phyloP scores from a whole-genome alignment of 1,140 invertebrate genomes.

The Wiebesia pumilae region DNA sequence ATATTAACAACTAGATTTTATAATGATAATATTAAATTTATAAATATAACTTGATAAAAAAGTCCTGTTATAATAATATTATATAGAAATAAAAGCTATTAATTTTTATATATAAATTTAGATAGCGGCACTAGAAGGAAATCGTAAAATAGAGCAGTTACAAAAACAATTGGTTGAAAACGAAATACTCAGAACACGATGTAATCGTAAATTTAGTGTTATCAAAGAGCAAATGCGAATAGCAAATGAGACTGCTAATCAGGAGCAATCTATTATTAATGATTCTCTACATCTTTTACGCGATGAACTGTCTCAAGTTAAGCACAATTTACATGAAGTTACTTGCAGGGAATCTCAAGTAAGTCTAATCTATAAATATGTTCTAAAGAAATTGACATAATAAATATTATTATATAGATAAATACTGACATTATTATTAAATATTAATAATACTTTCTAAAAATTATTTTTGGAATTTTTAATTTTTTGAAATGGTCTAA shows the following conservation, averaged over 20 bases:
- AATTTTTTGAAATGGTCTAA: no score
- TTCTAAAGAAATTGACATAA: background rate
- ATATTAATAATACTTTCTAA: no score
- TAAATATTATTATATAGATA: background rate
- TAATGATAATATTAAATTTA: no score
- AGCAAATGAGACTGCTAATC: slow-evolving; percentile 80
- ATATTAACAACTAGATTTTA: no score
- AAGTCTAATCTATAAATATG: slow-evolving; percentile 26
- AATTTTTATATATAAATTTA: slow-evolving; percentile 60
- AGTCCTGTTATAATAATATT: no score
- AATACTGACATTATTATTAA: no score
- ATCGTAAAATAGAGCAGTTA: slow-evolving; percentile 87
- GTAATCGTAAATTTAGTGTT: slow-evolving; percentile 82
- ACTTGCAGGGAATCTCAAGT: slow-evolving; percentile 83
- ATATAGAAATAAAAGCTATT: no score
- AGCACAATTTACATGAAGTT: slow-evolving; percentile 82
- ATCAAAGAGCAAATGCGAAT: slow-evolving; percentile 82
- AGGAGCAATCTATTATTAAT: slow-evolving; percentile 82
- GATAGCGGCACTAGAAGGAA: slow-evolving; percentile 87
- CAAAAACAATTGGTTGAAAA: slow-evolving; percentile 85
- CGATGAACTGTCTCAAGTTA: slow-evolving; percentile 83
- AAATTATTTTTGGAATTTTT: no score
- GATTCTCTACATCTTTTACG: slow-evolving; percentile 81
- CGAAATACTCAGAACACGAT: slow-evolving; percentile 82
- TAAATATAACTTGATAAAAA: no score